Percentiles rank a stretch among this genome's conserved stretches.
These are phyloP conservation scores for Harmothoe impar DNA, from an alignment of 2,888 invertebrate genomes.

Conservation along the genomic window DNA sequence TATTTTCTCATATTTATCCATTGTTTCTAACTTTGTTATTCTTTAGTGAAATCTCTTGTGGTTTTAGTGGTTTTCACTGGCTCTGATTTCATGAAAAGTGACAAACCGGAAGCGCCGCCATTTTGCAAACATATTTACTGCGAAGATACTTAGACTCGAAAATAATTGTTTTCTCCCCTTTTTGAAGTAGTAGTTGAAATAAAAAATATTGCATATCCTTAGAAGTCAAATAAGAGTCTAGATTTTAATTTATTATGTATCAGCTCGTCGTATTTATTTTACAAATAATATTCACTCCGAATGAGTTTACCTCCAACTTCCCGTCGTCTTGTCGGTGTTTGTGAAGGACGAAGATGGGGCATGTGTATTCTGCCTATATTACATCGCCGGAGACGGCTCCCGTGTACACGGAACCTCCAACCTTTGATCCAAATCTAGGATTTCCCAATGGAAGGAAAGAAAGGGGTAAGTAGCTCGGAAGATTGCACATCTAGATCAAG, in stretches of 20 bases:
- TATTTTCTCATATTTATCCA: slow-evolving; percentile 85
- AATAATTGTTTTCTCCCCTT: too few species aligned
- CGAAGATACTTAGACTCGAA: neutral
- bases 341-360: slow-evolving; percentile 71
- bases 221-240: too few species aligned
- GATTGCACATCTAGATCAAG: too few species aligned
- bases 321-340: neutral
- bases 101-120: neutral
- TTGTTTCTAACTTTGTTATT: slow-evolving; percentile 67
- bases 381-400: slow-evolving; percentile 76
- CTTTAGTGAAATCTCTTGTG: too few species aligned
- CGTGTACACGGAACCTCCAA: slow-evolving; percentile 85
- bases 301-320: neutral
- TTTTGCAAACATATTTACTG: slow-evolving; percentile 46
- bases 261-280: neutral
- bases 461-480: slow-evolving; percentile 86
- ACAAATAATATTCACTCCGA: slow-evolving; percentile 7
- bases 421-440: slow-evolving; percentile 90
- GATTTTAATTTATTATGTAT: too few species aligned
- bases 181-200: too few species aligned
- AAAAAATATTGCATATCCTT: too few species aligned
- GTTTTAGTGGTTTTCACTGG: too few species aligned
- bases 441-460: slow-evolving; percentile 90
- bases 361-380: slow-evolving; percentile 72
- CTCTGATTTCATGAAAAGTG: too few species aligned